Evolutionary conservation across 2,797 vertebrate species (phyloP).

Genomic region (Gephyroberyx darwinii): DNA sequence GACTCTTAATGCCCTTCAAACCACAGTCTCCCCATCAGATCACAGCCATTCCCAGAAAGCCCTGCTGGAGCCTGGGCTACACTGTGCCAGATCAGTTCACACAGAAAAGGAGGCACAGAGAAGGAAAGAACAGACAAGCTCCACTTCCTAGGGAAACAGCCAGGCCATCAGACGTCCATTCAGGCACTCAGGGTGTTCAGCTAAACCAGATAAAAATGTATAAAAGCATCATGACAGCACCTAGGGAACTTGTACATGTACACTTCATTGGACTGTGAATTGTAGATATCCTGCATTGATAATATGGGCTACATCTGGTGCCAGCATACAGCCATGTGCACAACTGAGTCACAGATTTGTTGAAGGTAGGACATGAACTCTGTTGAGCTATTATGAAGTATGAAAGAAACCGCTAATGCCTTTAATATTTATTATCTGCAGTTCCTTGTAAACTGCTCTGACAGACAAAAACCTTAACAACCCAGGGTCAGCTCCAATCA

Average conservation of each 20-base stretch:
- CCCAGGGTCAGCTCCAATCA: conserved; percentile 2
- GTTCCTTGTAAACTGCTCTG: conserved; percentile 6
- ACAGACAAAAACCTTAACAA: neutral
- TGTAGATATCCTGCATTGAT: conserved; percentile 18
- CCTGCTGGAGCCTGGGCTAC: conserved; percentile 39
- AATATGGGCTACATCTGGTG: conserved; percentile 21
- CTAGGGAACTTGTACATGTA: neutral
- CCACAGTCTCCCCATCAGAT: conserved; percentile 27
- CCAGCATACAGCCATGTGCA: conserved; percentile 20
- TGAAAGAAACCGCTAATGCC: conserved; percentile 11
- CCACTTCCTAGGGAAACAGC: conserved; percentile 30
- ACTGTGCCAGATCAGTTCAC: conserved; percentile 30
- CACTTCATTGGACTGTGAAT: neutral
- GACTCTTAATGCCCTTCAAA: conserved; percentile 61
- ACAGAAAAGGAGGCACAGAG: neutral
- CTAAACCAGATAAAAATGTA: conserved; percentile 35
- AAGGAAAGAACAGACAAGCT: conserved; percentile 34
- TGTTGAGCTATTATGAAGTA: conserved; percentile 6
- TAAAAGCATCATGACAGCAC: conserved; percentile 22
- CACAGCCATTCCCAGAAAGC: conserved; percentile 48
- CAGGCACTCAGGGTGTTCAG: conserved; percentile 22
- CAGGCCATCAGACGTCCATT: conserved; percentile 35
- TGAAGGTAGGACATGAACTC: neutral
- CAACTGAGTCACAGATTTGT: neutral
- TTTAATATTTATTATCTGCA: neutral